These are phyloP conservation scores for Periphyllus acericola DNA, from an alignment of 2,888 invertebrate species.

Conservation along the genomic window DNA sequence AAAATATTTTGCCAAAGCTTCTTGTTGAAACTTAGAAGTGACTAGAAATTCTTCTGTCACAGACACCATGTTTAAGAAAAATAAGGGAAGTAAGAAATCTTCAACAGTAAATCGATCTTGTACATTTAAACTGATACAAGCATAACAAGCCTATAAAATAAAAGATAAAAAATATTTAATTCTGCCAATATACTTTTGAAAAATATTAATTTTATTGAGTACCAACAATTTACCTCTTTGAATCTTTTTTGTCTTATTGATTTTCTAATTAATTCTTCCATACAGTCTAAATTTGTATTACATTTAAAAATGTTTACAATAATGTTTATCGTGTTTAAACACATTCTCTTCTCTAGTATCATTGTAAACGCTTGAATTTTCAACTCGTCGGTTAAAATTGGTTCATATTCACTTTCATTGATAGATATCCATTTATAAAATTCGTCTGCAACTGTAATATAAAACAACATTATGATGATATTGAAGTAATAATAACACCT, in stretches of 20 bases:
- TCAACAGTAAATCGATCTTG: slow-evolving; percentile 77
- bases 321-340: slow-evolving; percentile 16
- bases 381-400: slow-evolving; percentile 70
- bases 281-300: slow-evolving; percentile 29
- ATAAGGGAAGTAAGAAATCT: slow-evolving; percentile 79
- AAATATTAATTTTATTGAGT: neutral
- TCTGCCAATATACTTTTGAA: neutral
- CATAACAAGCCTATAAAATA: slow-evolving; percentile 74
- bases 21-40: slow-evolving; percentile 68
- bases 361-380: slow-evolving; percentile 80
- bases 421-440: slow-evolving; percentile 67
- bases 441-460: slow-evolving; percentile 67
- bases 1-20: slow-evolving; percentile 51
- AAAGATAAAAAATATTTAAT: neutral
- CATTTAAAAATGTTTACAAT: slow-evolving; percentile 50
- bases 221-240: slow-evolving; percentile 31
- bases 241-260: slow-evolving; percentile 41
- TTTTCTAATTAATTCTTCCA: slow-evolving; percentile 47
- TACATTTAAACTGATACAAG: slow-evolving; percentile 75
- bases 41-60: slow-evolving; percentile 81
- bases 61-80: slow-evolving; percentile 82
- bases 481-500: no score
- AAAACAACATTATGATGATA: neutral
- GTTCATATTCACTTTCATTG: slow-evolving; percentile 68
- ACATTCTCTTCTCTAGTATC: slow-evolving; percentile 66